phyloP scores from a whole-genome alignment of 2,797 vertebrate genomes.

The Falco biarmicus region DNA sequence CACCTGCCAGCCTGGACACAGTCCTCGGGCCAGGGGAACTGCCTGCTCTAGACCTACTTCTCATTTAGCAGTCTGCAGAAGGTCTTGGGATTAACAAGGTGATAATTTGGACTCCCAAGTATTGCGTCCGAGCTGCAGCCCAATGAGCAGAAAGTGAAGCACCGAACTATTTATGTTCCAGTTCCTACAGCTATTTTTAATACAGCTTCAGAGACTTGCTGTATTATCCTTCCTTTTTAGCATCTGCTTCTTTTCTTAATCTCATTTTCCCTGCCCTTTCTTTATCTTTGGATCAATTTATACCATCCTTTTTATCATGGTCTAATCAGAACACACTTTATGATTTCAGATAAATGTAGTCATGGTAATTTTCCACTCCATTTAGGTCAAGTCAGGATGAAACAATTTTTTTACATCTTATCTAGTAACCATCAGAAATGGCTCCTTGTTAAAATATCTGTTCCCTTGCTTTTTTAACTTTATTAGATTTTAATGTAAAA shows the following conservation, averaged over 20 bases:
- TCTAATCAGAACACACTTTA: conserved; percentile 66
- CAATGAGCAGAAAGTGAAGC: background rate
- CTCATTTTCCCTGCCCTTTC: conserved; percentile 63
- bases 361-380: conserved; percentile 74
- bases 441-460: conserved; percentile 10
- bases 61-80: fast-evolving
- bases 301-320: conserved; percentile 68
- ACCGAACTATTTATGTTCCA: conserved; percentile 42
- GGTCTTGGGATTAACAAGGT: background rate
- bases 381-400: conserved; percentile 70
- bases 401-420: conserved; percentile 46
- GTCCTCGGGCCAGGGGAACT: fast-evolving
- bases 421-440: conserved; percentile 46
- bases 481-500: background rate
- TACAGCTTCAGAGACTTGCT: conserved; percentile 23
- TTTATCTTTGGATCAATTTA: conserved; percentile 68
- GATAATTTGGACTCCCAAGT: background rate
- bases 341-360: conserved; percentile 70
- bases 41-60: background rate
- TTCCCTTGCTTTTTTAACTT: background rate
- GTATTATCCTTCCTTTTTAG: conserved; percentile 36
- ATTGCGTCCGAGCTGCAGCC: background rate
- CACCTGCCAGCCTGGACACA: background rate
- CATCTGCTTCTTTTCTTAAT: conserved; percentile 49
- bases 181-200: conserved; percentile 55